Conservation (phyloP, 2,797 vertebrate genomes). For the Lacerta agilis region DNA sequence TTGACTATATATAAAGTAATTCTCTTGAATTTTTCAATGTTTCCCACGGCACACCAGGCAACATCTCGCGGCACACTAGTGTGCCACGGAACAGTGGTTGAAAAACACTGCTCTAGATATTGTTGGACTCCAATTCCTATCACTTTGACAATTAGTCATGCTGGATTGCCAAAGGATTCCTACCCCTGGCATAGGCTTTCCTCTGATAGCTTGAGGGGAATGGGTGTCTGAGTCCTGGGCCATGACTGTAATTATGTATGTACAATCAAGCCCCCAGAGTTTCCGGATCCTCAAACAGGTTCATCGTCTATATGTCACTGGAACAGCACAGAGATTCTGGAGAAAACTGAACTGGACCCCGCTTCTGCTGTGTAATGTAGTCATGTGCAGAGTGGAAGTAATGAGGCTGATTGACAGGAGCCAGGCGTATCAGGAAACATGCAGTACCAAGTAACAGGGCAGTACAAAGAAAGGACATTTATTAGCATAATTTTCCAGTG, state of each 20-base stretch:
- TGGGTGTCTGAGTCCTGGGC: no score
- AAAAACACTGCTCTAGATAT: no score
- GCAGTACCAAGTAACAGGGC: constrained; percentile 21
- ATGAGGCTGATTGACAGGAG: constrained; percentile 21
- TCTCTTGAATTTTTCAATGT: no score
- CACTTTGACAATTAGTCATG: no score
- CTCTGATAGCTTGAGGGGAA: no score
- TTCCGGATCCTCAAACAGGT: not conserved
- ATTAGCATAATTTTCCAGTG: not conserved
- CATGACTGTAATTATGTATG: not conserved
- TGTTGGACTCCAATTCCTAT: no score
- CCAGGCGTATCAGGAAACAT: not conserved
- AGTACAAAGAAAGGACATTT: constrained; percentile 22
- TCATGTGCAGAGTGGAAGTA: not conserved
- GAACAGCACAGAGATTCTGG: not conserved
- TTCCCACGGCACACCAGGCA: no score
- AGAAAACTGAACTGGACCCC: not conserved
- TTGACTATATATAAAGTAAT: no score
- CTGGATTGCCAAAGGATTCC: no score
- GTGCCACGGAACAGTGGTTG: no score
- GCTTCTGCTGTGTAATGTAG: not conserved
- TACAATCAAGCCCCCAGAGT: not conserved
- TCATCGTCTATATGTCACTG: not conserved
- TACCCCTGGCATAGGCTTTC: no score
- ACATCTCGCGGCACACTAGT: no score